Base-by-base conservation (phyloP, 2,797 vertebrate genomes). In the Sphenopsis melanotis region DNA sequence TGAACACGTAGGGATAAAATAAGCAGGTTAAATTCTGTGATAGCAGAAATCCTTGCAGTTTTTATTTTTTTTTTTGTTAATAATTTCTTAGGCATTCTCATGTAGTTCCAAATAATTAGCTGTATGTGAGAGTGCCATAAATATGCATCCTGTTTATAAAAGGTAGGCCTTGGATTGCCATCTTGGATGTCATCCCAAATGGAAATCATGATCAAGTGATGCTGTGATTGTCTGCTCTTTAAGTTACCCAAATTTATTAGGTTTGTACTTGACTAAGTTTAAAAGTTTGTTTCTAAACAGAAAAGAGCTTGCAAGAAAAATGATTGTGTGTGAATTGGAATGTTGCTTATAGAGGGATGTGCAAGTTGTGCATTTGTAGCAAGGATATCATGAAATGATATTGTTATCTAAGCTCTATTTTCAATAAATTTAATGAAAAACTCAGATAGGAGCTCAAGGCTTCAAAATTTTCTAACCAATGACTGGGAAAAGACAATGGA, bases 331-430 rank as follows among this genome's bases (percentile, higher is more conserved):
- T 71, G 26, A 65, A n/a, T 42, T 47, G 41, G 44, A 52, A 12
- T n/a, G 36, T 46, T 21, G n/a, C 14, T 83, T 82, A 6, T 0
- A 30, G 57, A 52, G 17, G 14, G n/a, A 6, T 53, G 46, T 30
- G 9, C 4, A 27, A 70, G 7, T 9, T 76, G 6, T 50, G 29
- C 1, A 0, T 63, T 60, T 50, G 13, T 64, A 64, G 47, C 39
- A 59, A 39, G 47, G 60, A 7, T 55, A 13, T 19, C 0, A 5
- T 52, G n/a, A 76, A 82, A 42, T 34, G 0, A 10, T 41, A 1
- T 2, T 74, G 15, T 60, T 78, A 29, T 4, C 26, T 36, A 39
- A 87, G 30, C 17, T 82, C 12, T 52, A 1, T 36, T 87, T 80
- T 29, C 29, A n/a, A 0, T 37, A 61, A n/a, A 37, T 49, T 2